These are phyloP conservation scores for Selene dorsalis DNA, from an alignment of 2,797 vertebrate species.

Conservation along the genomic window DNA sequence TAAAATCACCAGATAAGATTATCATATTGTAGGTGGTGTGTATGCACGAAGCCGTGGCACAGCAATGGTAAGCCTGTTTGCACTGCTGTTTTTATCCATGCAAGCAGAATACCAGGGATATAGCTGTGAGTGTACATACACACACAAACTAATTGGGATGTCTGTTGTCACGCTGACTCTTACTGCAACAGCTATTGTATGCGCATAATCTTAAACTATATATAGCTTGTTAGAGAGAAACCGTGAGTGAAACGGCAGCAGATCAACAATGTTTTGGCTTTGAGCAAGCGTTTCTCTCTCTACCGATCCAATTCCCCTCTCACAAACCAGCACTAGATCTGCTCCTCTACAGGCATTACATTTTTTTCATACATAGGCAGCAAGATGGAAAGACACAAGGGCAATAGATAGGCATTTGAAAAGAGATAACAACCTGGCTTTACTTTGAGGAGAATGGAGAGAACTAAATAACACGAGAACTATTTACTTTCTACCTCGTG, in stretches of 20 bases:
- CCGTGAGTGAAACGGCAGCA: conserved; percentile 17
- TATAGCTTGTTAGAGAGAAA: conserved; percentile 52
- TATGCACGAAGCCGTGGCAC: conserved; percentile 24
- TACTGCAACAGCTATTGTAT: conserved; percentile 27
- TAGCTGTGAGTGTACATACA: conserved; percentile 39
- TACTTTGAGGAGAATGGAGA: neutral
- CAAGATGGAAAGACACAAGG: conserved; percentile 37
- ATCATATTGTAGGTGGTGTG: no score
- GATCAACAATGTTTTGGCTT: conserved; percentile 42
- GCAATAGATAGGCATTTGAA: neutral
- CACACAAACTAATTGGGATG: conserved; percentile 52
- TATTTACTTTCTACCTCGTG: conserved; percentile 18
- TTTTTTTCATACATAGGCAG: conserved; percentile 28
- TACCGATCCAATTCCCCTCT: conserved; percentile 33
- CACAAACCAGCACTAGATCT: conserved; percentile 14
- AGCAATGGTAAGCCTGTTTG: conserved; percentile 45
- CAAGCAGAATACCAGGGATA: conserved; percentile 36
- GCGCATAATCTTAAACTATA: conserved; percentile 45
- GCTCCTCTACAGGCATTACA: conserved; percentile 22
- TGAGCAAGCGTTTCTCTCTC: conserved; percentile 36
- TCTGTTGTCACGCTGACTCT: conserved; percentile 37
- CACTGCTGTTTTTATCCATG: conserved; percentile 48
- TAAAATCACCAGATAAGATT: no score
- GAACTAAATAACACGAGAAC: conserved; percentile 2
- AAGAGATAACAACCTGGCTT: conserved; percentile 3